phyloP scores from a whole-genome alignment of 2,888 invertebrate species.

The Doris montereyensis region DNA sequence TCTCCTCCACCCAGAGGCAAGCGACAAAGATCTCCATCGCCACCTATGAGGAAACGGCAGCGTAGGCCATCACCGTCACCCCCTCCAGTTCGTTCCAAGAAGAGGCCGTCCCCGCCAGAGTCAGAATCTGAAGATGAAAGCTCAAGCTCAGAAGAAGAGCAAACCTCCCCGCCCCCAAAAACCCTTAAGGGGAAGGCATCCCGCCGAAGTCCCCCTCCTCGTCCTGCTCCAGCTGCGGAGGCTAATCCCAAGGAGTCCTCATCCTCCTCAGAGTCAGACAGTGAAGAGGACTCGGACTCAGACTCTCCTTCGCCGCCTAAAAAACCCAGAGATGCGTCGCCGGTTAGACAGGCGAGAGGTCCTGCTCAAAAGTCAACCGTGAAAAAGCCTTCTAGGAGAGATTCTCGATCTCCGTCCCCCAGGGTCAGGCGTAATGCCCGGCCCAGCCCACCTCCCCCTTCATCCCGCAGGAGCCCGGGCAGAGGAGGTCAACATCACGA shows the following conservation, averaged over 20 bases:
- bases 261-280: conserved; percentile 39
- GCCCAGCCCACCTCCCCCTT: neutral
- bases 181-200: too few species aligned
- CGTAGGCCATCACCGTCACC: conserved; percentile 41
- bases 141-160: conserved; percentile 36
- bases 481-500: neutral
- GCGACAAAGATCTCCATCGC: conserved; percentile 10
- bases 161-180: conserved; percentile 44
- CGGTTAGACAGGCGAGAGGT: conserved; percentile 23
- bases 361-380: too few species aligned
- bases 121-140: conserved; percentile 38
- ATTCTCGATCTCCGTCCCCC: too few species aligned
- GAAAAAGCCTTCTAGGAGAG: too few species aligned
- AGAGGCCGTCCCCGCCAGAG: conserved; percentile 9
- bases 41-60: conserved; percentile 34
- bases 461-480: neutral
- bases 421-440: too few species aligned
- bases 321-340: conserved; percentile 30
- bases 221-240: conserved; percentile 15
- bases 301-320: conserved; percentile 21
- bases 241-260: conserved; percentile 36
- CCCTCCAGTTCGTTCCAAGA: conserved; percentile 34
- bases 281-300: conserved; percentile 40
- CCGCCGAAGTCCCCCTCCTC: too few species aligned
- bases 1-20: conserved; percentile 34